A percentile compares a stretch with the other conserved stretches of the same genome.
Conservation (phyloP, 2,888 invertebrate species). For the Osedax frankpressi region DNA sequence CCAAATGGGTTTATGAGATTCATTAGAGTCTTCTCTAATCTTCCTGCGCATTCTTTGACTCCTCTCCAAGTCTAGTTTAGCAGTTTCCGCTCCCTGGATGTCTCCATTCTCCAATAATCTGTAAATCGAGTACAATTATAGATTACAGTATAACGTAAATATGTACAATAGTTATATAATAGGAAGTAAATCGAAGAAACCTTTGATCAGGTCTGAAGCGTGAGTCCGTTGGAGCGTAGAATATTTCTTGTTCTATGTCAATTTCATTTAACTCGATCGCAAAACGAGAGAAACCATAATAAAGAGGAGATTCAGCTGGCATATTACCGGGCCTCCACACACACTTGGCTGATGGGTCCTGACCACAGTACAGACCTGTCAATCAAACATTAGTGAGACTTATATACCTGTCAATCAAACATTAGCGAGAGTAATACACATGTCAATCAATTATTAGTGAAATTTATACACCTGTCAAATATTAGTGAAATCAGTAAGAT, state of each 20-base stretch:
- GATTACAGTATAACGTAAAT: too few species aligned
- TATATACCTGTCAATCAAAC: too few species aligned
- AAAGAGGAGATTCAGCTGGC: constrained; percentile 65
- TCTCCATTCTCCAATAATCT: constrained; percentile 63
- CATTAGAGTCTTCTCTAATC: constrained; percentile 52
- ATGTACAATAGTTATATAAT: too few species aligned
- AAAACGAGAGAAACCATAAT: constrained; percentile 72
- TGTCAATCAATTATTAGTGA: too few species aligned
- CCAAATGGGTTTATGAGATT: constrained; percentile 48
- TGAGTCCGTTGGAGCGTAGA: constrained; percentile 64
- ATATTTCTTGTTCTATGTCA: constrained; percentile 49
- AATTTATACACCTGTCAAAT: too few species aligned
- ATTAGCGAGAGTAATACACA: too few species aligned
- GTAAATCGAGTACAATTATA: neutral
- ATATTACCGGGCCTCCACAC: constrained; percentile 69
- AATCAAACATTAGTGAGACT: too few species aligned
- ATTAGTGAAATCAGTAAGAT: too few species aligned
- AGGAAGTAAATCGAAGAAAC: too few species aligned
- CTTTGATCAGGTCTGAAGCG: constrained; percentile 60
- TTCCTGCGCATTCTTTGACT: constrained; percentile 61
- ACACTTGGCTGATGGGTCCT: constrained; percentile 56
- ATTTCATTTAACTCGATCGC: constrained; percentile 69
- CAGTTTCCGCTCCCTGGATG: constrained; percentile 58
- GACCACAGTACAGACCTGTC: constrained; percentile 55
- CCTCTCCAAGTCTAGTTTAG: constrained; percentile 62